These are phyloP conservation scores for Diarsia brunnea DNA, from an alignment of 2,888 invertebrate genomes.

Conservation along the genomic window DNA sequence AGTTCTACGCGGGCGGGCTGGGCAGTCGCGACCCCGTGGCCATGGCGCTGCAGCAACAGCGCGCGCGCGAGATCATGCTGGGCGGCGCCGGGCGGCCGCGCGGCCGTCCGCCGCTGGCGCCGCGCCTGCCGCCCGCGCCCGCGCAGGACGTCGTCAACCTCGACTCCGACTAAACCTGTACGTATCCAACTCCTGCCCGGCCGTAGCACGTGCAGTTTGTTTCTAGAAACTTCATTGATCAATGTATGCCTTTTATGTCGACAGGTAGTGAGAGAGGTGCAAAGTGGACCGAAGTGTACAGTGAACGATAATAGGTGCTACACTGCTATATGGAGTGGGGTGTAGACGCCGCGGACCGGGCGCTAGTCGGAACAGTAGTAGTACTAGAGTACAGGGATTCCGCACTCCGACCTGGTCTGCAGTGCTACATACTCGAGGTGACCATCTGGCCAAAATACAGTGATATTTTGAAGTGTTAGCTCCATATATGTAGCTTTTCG, in stretches of 20 bases:
- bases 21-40: conserved; percentile 89
- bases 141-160: conserved; percentile 81
- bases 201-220: background rate
- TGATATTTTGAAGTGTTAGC: conserved; percentile 64
- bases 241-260: background rate
- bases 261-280: conserved; percentile 62
- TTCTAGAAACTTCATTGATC: background rate
- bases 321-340: conserved; percentile 75
- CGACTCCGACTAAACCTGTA: conserved; percentile 79
- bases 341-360: conserved; percentile 47
- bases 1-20: conserved; percentile 89
- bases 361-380: conserved; percentile 26
- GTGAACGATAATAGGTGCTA: conserved; percentile 88
- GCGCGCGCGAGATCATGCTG: conserved; percentile 86
- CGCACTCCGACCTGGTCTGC: conserved; percentile 13
- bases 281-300: conserved; percentile 84
- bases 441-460: conserved; percentile 68
- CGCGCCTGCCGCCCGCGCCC: conserved; percentile 66
- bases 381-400: conserved; percentile 38
- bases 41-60: conserved; percentile 88
- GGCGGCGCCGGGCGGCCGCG: conserved; percentile 73
- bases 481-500: conserved; percentile 77
- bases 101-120: conserved; percentile 76
- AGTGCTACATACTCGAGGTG: conserved; percentile 44
- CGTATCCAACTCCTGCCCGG: background rate